These are phyloP conservation scores for Meghimatium bilineatum DNA, from an alignment of 2,888 invertebrate genomes.

Conservation along the genomic window DNA sequence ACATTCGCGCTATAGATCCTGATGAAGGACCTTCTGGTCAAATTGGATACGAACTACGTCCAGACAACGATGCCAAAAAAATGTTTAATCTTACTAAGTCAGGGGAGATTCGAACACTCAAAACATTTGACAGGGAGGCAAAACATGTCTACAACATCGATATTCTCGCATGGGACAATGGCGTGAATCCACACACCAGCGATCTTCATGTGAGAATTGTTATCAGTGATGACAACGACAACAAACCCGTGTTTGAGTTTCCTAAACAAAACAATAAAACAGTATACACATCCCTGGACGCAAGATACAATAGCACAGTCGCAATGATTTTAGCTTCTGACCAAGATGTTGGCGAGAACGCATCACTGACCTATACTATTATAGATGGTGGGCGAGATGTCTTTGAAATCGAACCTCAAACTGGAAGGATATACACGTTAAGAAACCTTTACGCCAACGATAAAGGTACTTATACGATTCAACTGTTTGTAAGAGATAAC, in stretches of 20 bases:
- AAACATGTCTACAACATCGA: conserved; percentile 60
- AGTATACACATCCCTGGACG: conserved; percentile 56
- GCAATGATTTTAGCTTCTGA: conserved; percentile 64
- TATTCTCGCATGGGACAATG: conserved; percentile 68
- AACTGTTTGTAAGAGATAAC: conserved; percentile 62
- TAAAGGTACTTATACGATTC: conserved; percentile 58
- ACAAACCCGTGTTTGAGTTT: conserved; percentile 65
- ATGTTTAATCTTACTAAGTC: conserved; percentile 58
- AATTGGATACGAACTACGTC: conserved; percentile 50
- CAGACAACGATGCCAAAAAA: conserved; percentile 55
- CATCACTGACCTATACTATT: conserved; percentile 43
- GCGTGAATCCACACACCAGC: conserved; percentile 57
- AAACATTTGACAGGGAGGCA: conserved; percentile 63
- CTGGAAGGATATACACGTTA: conserved; percentile 41
- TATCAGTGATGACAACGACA: conserved; percentile 71
- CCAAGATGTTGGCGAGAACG: conserved; percentile 61
- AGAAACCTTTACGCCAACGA: conserved; percentile 48
- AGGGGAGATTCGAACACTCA: conserved; percentile 60
- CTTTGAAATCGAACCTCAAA: conserved; percentile 40
- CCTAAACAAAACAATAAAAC: conserved; percentile 65
- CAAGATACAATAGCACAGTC: conserved; percentile 61
- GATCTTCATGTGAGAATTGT: conserved; percentile 56
- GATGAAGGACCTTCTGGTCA: conserved; percentile 60
- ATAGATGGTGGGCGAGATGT: conserved; percentile 39
- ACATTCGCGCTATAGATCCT: conserved; percentile 59